These are phyloP conservation scores for Eilema depressum DNA, from an alignment of 2,888 invertebrate species.

Conservation along the genomic window DNA sequence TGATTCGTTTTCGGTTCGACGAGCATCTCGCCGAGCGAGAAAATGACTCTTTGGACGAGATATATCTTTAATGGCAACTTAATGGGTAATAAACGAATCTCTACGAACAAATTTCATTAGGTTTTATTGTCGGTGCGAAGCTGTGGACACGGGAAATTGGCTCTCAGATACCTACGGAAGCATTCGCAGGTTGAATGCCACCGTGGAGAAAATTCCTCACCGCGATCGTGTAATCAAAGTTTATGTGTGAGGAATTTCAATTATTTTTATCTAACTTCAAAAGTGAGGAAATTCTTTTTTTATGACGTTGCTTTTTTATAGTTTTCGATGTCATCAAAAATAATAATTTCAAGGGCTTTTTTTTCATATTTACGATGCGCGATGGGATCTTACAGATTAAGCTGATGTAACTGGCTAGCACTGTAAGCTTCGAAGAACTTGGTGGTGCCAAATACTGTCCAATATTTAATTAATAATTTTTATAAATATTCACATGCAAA, in stretches of 20 bases:
- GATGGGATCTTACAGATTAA: background rate
- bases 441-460: too few relatives aligned
- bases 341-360: background rate
- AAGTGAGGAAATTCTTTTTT: background rate
- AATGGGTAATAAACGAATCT: conserved; percentile 69
- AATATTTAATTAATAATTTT: too few relatives aligned
- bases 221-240: background rate
- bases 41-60: conserved; percentile 34
- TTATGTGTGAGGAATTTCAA: background rate
- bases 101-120: conserved; percentile 67
- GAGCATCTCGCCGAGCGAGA: conserved; percentile 33
- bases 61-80: conserved; percentile 56
- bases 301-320: background rate
- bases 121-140: conserved; percentile 53
- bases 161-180: conserved; percentile 29
- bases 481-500: too few relatives aligned
- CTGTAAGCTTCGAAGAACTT: too few relatives aligned
- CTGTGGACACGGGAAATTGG: conserved; percentile 51
- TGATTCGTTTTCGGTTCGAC: conserved; percentile 31
- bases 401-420: background rate
- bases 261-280: background rate
- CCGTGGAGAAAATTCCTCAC: background rate
- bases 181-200: conserved; percentile 2
- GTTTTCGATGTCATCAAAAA: too few relatives aligned
- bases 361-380: too few relatives aligned